phyloP scores from a whole-genome alignment of 2,888 invertebrate species.

The Parapristionchus giblindavisi region DNA sequence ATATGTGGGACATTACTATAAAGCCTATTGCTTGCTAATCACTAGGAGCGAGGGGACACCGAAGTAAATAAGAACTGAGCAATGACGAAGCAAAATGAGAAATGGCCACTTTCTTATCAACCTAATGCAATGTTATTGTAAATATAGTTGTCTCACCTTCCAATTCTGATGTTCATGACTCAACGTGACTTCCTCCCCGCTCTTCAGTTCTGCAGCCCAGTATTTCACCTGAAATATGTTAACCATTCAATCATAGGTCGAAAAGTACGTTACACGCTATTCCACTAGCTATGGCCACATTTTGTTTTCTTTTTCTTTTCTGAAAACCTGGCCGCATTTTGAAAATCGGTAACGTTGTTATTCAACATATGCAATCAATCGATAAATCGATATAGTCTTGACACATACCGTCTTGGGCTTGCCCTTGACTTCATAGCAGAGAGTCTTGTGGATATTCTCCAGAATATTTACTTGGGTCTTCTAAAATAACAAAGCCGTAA shows the following conservation, averaged over 20 bases:
- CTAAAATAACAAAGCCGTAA: too few species aligned
- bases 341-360: too few species aligned
- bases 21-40: too few species aligned
- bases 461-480: constrained; percentile 61
- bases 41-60: too few species aligned
- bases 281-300: not conserved
- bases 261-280: not conserved
- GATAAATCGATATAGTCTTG: too few species aligned
- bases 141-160: constrained; percentile 39
- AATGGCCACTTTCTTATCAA: too few species aligned
- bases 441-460: constrained; percentile 59
- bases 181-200: constrained; percentile 49
- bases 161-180: constrained; percentile 57
- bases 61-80: too few species aligned
- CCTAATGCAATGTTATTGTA: too few species aligned
- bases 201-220: constrained; percentile 63
- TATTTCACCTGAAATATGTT: constrained; percentile 54
- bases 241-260: not conserved
- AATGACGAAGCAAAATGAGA: too few species aligned
- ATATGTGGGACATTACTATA: too few species aligned
- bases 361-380: too few species aligned
- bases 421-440: constrained; percentile 53
- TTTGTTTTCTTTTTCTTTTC: not conserved
- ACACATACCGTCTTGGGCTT: constrained; percentile 42
- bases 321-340: too few species aligned